phyloP scores from a whole-genome alignment of 2,113 vertebrate genomes.

The Atrichornis clamosus region DNA sequence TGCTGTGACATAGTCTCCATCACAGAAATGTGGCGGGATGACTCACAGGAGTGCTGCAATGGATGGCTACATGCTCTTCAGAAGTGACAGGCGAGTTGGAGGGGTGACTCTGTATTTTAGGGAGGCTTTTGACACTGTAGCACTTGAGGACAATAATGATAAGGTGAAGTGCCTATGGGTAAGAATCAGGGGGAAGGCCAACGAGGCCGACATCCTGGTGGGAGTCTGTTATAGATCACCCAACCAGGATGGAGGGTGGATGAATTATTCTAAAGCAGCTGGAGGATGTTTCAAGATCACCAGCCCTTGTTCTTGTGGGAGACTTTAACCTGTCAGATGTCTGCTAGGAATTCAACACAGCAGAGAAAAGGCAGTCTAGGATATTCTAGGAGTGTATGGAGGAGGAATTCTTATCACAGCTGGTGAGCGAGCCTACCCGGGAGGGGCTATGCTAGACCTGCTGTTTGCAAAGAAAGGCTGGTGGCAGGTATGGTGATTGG shows the following conservation, averaged over 20 bases:
- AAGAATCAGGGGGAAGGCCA: not conserved
- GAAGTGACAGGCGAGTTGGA: not conserved
- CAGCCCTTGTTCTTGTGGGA: not conserved
- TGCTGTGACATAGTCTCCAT: accelerated
- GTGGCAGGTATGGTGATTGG: not conserved
- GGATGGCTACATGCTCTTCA: not conserved
- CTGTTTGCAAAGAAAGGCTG: not conserved
- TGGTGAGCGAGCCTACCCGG: no score
- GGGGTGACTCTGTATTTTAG: no score
- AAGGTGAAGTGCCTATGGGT: not conserved
- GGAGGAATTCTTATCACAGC: no score
- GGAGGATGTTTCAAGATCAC: not conserved
- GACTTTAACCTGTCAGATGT: no score
- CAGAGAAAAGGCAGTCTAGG: no score
- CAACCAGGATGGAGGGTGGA: not conserved
- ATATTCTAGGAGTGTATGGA: no score
- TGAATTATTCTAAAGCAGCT: not conserved
- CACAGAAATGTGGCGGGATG: not conserved
- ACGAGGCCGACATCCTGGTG: not conserved
- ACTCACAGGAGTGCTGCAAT: accelerated
- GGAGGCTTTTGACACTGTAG: not conserved
- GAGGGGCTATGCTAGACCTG: accelerated
- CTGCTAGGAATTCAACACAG: no score
- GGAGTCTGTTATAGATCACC: accelerated
- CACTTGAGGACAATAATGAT: not conserved